Evolutionary conservation across 1,140 invertebrate genomes (phyloP).

Genomic region (Drosophila pseudoananassae): DNA sequence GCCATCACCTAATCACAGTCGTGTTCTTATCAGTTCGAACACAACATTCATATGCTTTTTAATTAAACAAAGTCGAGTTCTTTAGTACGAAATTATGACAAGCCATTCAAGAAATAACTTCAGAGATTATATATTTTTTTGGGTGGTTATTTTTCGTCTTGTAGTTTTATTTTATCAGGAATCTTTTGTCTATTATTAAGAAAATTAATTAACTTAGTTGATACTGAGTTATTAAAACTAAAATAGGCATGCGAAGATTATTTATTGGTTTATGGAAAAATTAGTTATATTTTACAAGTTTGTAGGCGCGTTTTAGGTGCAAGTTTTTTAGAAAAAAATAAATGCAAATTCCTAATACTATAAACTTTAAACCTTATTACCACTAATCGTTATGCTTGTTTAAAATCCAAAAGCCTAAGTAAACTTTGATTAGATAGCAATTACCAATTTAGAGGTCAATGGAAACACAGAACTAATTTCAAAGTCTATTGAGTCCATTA

Average conservation of each 20-base stretch:
- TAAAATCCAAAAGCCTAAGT: not conserved
- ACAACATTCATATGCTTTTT: conserved; percentile 49
- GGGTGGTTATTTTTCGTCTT: not conserved
- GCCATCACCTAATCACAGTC: conserved; percentile 25
- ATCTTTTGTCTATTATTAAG: not conserved
- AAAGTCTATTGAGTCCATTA: conserved; percentile 2
- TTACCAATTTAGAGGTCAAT: conserved; percentile 8
- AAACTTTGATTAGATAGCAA: conserved; percentile 1
- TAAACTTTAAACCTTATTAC: not conserved
- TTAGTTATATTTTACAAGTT: no score
- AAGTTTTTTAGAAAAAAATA: no score
- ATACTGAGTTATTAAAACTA: not conserved
- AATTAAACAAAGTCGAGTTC: conserved; percentile 28
- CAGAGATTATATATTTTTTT: not conserved
- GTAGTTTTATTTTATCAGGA: not conserved
- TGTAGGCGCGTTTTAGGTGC: no score
- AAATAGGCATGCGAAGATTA: not conserved
- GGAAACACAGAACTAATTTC: not conserved
- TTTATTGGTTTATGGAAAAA: no score
- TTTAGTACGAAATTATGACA: not conserved
- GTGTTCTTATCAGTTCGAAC: conserved; percentile 37
- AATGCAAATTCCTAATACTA: no score
- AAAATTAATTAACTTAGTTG: conserved; percentile 4
- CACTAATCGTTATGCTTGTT: not conserved
- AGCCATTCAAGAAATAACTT: not conserved